Evolutionary conservation across 2,797 vertebrate genomes (phyloP).

Genomic region (Xenopus petersii): DNA sequence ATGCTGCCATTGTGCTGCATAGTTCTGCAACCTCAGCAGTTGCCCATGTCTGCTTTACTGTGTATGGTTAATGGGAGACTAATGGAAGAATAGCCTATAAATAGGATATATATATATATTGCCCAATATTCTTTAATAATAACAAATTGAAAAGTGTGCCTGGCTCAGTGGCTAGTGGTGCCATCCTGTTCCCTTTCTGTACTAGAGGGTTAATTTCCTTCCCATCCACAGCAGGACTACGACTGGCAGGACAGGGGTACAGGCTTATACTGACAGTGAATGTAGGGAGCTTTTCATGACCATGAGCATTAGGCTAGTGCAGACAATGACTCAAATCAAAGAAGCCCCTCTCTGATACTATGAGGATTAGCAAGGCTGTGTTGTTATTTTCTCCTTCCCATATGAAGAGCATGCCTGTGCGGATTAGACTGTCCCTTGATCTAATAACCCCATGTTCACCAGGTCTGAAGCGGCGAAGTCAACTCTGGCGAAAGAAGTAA

Average conservation of each 20-base stretch:
- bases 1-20: too few species aligned
- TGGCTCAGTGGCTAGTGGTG: not conserved
- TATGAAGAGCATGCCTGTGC: conserved; percentile 50
- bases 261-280: not conserved
- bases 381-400: conserved; percentile 53
- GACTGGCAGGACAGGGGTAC: not conserved
- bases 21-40: too few species aligned
- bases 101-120: too few species aligned
- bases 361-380: conserved; percentile 54
- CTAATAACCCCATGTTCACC: too few species aligned
- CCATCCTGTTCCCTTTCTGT: not conserved
- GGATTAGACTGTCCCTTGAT: conserved; percentile 59
- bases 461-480: too few species aligned
- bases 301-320: conserved; percentile 8
- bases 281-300: conserved; percentile 15
- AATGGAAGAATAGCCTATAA: too few species aligned
- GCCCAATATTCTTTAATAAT: too few species aligned
- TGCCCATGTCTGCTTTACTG: too few species aligned
- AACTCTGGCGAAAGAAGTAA: too few species aligned
- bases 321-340: conserved; percentile 55
- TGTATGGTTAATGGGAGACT: too few species aligned
- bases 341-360: conserved; percentile 33
- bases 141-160: too few species aligned
- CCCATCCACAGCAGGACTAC: not conserved
- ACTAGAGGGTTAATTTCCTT: not conserved